phyloP scores from a whole-genome alignment of 2,113 vertebrate genomes.

The Neolamprologus tretocephalus region DNA sequence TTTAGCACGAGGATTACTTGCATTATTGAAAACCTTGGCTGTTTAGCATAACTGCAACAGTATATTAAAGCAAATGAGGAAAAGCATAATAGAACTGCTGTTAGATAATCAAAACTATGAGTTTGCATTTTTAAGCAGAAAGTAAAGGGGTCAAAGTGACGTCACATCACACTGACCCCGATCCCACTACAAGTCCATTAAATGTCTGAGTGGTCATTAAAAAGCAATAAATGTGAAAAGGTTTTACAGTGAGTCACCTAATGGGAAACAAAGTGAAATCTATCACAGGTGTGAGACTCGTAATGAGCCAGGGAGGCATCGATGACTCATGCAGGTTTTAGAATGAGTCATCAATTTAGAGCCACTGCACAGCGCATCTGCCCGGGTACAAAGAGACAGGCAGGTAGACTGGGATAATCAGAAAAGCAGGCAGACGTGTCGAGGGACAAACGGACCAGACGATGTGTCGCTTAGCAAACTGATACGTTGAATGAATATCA shows the following conservation, averaged over 20 bases:
- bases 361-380: background rate
- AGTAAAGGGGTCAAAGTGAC: background rate
- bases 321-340: background rate
- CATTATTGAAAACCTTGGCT: background rate
- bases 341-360: background rate
- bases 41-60: background rate
- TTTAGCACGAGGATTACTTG: background rate
- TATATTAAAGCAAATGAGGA: background rate
- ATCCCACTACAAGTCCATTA: background rate
- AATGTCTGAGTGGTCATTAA: constrained; percentile 27
- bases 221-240: constrained; percentile 9
- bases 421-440: background rate
- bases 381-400: background rate
- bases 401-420: background rate
- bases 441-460: background rate
- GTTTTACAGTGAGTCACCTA: constrained; percentile 20
- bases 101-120: background rate
- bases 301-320: background rate
- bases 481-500: background rate
- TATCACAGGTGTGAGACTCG: background rate
- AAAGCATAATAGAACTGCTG: background rate
- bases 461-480: background rate
- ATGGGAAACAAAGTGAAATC: background rate
- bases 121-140: background rate
- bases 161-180: background rate